Percentiles rank a stretch among this genome's conserved stretches.
These are phyloP conservation scores for Patella pellucida DNA, from an alignment of 2,888 invertebrate species.

Conservation along the genomic window DNA sequence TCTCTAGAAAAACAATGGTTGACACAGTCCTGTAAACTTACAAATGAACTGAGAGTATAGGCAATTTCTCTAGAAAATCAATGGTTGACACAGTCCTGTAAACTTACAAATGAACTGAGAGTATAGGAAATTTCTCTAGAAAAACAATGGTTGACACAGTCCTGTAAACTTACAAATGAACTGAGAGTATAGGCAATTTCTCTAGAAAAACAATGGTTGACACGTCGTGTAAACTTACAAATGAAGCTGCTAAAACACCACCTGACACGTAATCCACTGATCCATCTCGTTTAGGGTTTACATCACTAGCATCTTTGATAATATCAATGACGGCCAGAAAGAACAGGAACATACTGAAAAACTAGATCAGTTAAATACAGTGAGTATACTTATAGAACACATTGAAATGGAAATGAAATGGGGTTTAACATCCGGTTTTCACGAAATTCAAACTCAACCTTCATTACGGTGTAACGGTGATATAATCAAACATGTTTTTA, in stretches of 20 bases:
- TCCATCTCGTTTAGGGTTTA: slow-evolving; percentile 18
- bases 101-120: slow-evolving; percentile 39
- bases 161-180: slow-evolving; percentile 39
- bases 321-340: slow-evolving; percentile 47
- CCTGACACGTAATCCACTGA: slow-evolving; percentile 46
- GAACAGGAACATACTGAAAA: slow-evolving; percentile 47
- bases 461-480: no score
- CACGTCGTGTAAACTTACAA: slow-evolving; percentile 44
- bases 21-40: slow-evolving; percentile 37
- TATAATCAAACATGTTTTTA: no score
- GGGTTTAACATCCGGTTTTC: no score
- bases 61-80: background rate
- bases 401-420: no score
- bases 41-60: background rate
- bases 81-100: background rate
- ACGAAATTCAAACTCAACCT: no score
- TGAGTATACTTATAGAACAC: no score
- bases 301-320: slow-evolving; percentile 40
- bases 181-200: background rate
- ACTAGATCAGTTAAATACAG: slow-evolving; percentile 39
- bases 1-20: background rate
- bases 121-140: background rate
- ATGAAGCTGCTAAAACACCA: slow-evolving; percentile 49
- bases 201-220: background rate
- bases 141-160: background rate